These are phyloP conservation scores for Phaethon lepturus DNA, from an alignment of 2,113 vertebrate genomes.

Conservation along the genomic window DNA sequence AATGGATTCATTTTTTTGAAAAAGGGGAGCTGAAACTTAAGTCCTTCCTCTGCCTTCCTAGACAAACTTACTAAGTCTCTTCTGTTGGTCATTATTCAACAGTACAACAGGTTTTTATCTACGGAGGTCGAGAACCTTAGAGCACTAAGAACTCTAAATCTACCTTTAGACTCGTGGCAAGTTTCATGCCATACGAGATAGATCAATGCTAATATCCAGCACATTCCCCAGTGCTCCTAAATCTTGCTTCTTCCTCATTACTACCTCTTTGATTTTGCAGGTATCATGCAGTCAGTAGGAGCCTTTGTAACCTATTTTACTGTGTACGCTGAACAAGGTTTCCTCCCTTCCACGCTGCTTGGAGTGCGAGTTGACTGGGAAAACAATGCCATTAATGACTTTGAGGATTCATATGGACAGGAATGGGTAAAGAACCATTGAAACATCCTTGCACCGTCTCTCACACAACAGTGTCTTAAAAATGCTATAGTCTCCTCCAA, in stretches of 20 bases:
- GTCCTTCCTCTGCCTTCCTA: neutral
- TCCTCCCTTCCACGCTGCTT: constrained; percentile 67
- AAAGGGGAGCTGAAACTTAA: neutral
- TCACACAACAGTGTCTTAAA: neutral
- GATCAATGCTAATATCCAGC: neutral
- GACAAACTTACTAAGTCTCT: neutral
- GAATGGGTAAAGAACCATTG: constrained; percentile 75
- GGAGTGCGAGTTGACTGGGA: constrained; percentile 77
- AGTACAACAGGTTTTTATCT: neutral
- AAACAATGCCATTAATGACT: constrained; percentile 41
- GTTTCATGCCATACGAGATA: neutral
- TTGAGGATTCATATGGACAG: constrained; percentile 82
- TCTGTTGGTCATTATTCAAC: neutral
- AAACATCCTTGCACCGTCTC: neutral
- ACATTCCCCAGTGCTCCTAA: neutral
- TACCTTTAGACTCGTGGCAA: neutral
- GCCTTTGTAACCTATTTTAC: constrained; percentile 82
- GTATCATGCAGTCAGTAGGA: constrained; percentile 80
- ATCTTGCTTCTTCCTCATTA: neutral
- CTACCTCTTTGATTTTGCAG: constrained; percentile 36
- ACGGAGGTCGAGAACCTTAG: neutral
- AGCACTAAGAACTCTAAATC: neutral
- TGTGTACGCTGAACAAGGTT: constrained; percentile 79
- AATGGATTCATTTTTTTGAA: neutral
- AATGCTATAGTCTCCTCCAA: neutral